Base-by-base conservation (phyloP, 53 echinoderm and acorn worm species). In the Arbacia lixula region DNA sequence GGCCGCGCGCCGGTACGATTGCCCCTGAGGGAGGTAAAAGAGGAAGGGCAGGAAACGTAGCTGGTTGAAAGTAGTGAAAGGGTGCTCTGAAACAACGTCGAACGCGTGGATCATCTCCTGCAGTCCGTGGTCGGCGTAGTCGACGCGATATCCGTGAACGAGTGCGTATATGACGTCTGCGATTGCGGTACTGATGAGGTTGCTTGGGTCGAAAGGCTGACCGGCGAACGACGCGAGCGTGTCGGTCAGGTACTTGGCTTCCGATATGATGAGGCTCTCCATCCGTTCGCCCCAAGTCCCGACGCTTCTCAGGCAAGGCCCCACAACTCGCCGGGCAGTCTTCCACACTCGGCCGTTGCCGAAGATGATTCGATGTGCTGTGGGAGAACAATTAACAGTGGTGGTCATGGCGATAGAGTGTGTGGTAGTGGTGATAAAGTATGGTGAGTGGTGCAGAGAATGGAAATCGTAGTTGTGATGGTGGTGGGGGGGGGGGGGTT, bases 241-340 rank as follows among this genome's bases (percentile, higher is more conserved):
- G 28, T 38, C 78, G 9, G 10, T 27, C 12, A 78, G 28, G 27
- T 14, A 27, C 6, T 78, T 60, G 17, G 39, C 41, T 28, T 78
- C 60, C 3, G 12, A 40, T 19, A 24, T 11, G 58, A 78, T 60
- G 28, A 78, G 37, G 2, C 8, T 25, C 41, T 78, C 78, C 78
- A 78, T 78, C 39, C 27, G 39, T 78, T 38, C 22, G 16, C 78
- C 78, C 78, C 78, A 78, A 5, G 78, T 39, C 0, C 78, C 78
- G 42, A 58, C 5, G 55, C 60, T 78, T 40, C 26, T 78, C 22
- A 78, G 78, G 29, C 78, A 78, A 26, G 78, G 78, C 12, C 22
- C 8, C 12, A 60, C 60, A 1, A 60, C 39, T 25, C 60, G 36
- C 25, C 78, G 60, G 26, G 60, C 16, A 3, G 41, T 40, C 40